Base-by-base conservation (phyloP, 2,797 vertebrate genomes). In the Falco cherrug region DNA sequence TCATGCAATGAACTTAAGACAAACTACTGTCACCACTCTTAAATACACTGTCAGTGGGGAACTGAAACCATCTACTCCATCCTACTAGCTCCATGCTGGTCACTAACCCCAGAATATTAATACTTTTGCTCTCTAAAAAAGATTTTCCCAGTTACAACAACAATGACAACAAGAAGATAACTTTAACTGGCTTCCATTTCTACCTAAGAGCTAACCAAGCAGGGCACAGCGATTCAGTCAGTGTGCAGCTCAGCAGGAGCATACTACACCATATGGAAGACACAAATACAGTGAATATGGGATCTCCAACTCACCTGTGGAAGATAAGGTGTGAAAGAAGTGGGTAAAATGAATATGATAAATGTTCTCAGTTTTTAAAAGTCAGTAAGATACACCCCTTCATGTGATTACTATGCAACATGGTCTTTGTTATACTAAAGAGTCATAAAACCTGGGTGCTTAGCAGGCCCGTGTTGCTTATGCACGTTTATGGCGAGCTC, bases 391-490 rank as follows among this genome's bases (percentile, higher is more conserved):
- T 11, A 39, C 39, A 39, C 39, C 39, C 39, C 39, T 39, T 39
- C 39, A 39, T 11, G 39, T 39, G 39, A 39, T 39, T 13, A 28
- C 37, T n/a, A 6, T 1, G 21, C 24, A 88, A 69, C 6, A 16
- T 3, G 16, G 73, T 73, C 87, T 91, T 87, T 63, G 61, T 59
- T 81, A 81, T 69, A 68, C 76, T 91, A 47, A 33, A 12, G 35
- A 81, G 59, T 22, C 57, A 59, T 26, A 86, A 35, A 51, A 81
- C 47, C 37, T 8, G 26, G 16, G 85, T 77, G 90, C 89, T 95
- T 51, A 69, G 75, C 75, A 93, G 87, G 81, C 35, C 54, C 33
- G 39, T 16, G 90, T 25, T 89, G 92, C 92, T 97, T 74, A 54
- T 8, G 37, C 1, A 6, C 59, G 78, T 80, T 94, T 73, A 85